A percentile compares a stretch with the other conserved stretches of the same genome.
Conservation (phyloP, 2,797 vertebrate genomes). For the Oophaga sylvatica region DNA sequence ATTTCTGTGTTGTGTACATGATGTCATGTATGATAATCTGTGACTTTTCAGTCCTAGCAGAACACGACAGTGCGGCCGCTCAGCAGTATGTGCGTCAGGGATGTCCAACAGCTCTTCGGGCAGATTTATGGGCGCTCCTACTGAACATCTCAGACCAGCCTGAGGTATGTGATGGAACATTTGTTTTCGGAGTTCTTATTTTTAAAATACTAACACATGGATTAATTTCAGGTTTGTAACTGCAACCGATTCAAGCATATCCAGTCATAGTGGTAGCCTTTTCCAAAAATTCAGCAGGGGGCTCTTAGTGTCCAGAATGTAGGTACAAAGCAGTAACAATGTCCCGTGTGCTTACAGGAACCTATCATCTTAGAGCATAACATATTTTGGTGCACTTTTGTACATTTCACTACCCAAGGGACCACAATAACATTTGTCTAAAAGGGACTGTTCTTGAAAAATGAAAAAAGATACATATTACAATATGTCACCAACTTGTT, state of each 20-base stretch:
- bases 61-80: slow-evolving; percentile 91
- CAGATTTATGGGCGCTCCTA: slow-evolving; percentile 92
- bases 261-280: neutral
- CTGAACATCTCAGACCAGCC: slow-evolving; percentile 89
- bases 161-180: slow-evolving; percentile 79
- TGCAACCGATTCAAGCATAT: neutral
- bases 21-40: neutral
- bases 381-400: too few relatives aligned
- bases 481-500: too few relatives aligned
- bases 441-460: too few relatives aligned
- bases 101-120: slow-evolving; percentile 89
- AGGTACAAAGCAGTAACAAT: too few relatives aligned
- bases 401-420: too few relatives aligned
- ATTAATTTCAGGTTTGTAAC: neutral
- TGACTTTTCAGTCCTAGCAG: slow-evolving; percentile 78
- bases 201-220: neutral
- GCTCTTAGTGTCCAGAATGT: neutral
- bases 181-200: neutral
- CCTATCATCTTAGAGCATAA: too few relatives aligned
- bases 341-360: too few relatives aligned
- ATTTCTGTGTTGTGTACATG: neutral
- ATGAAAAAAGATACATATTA: too few relatives aligned
- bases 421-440: too few relatives aligned
- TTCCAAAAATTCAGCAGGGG: neutral
- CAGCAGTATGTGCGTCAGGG: slow-evolving; percentile 95